Evolutionary conservation across 1,140 invertebrate genomes (phyloP).

Genomic region (Teleopsis dalmanni): DNA sequence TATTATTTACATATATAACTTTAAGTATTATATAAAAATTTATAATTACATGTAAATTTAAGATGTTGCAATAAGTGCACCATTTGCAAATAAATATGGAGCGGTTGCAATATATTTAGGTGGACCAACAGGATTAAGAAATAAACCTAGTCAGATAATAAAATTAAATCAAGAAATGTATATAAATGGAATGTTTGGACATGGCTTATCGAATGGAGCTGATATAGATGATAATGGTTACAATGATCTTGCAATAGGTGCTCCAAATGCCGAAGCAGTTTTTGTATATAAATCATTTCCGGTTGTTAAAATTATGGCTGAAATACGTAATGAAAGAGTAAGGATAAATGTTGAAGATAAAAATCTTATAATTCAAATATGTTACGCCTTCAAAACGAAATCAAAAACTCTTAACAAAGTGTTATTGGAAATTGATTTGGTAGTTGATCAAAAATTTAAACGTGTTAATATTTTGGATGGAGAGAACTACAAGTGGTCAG

Average conservation of each 20-base stretch:
- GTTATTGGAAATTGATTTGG: conserved; percentile 2
- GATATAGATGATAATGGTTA: conserved; percentile 55
- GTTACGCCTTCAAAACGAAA: conserved; percentile 18
- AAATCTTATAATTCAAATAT: conserved; percentile 43
- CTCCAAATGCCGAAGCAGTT: conserved; percentile 47
- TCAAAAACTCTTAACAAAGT: conserved; percentile 17
- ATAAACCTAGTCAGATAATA: conserved; percentile 42
- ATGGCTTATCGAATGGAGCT: conserved; percentile 51
- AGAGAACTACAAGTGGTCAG: no score
- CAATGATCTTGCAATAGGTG: conserved; percentile 54
- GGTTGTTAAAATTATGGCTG: conserved; percentile 44
- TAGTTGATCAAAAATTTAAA: conserved; percentile 7
- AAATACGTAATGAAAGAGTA: conserved; percentile 31
- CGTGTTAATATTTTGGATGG: neutral
- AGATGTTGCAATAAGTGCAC: conserved; percentile 55
- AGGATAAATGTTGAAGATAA: conserved; percentile 18
- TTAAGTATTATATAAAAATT: neutral
- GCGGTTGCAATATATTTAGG: conserved; percentile 58
- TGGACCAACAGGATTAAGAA: conserved; percentile 46
- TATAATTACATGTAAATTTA: neutral
- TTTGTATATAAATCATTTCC: conserved; percentile 49
- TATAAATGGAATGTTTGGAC: conserved; percentile 40
- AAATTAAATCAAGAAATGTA: conserved; percentile 21
- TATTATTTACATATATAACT: neutral
- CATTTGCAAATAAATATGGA: conserved; percentile 51